Evolutionary conservation across 2,888 invertebrate species (phyloP), one percentile per base, ranked within the genome.

Genomic region (Trachelus tabidus): DNA sequence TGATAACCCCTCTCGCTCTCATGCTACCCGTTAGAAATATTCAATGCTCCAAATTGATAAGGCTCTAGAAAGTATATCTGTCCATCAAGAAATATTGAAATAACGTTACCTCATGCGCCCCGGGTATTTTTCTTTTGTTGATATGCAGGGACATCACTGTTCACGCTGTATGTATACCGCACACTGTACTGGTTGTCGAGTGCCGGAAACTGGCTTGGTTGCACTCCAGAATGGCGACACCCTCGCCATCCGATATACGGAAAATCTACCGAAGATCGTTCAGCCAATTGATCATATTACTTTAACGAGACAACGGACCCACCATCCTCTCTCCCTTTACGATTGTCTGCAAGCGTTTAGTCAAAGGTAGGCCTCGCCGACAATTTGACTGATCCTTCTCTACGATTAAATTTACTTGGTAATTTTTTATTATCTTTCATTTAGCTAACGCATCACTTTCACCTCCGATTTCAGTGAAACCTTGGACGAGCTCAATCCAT

Each of bases 331-430:
- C 56, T 93, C 93, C n/a, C 91, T 94, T 23, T 92, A 93, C 83
- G 94, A 94, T 85, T 94, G 95, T 87, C 92, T 95, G 78, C 92
- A 93, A 84, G 94, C 94, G 81, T 95, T 95, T 90, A 94, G 94
- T 86, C 93, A 93, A 87, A 93, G 93, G 93, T 93, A 85, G 81
- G 79, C 76, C 75, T 33, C n/a, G 34, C 3, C 40, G 15, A 30
- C 68, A 0, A 37, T 73, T 11, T 37, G 12, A 30, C 68, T 23
- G 23, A 56, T 23, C 9, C 56, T 1, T 56, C 23, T 9, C 15
- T 40, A 4, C 15, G 40, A 40, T 40, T 9, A 56, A 23, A 23
- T 9, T 56, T 56, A 23, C 56, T 23, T 9, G 56, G 1, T 9
- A 9, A 56, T 23, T 23, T 23, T 9, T 23, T 56, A 23, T 56